Conservation (phyloP, 2,888 invertebrate species). For the Xanthia togata region DNA sequence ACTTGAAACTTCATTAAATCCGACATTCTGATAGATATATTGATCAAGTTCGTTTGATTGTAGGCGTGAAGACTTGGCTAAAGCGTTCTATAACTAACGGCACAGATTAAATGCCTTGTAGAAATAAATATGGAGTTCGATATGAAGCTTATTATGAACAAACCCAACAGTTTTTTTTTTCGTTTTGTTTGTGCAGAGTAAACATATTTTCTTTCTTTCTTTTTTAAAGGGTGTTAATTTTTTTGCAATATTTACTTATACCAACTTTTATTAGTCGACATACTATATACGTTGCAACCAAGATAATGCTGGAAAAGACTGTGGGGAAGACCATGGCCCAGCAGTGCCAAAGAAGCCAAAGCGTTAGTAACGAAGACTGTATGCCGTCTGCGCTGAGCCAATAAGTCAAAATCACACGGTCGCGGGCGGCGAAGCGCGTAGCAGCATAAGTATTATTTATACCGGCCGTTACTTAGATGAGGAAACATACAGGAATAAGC, state of each 20-base stretch:
- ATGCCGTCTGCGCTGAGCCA: conserved; percentile 67
- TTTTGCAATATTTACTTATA: not conserved
- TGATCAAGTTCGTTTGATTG: conserved; percentile 39
- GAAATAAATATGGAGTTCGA: conserved; percentile 5
- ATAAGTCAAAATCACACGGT: conserved; percentile 86
- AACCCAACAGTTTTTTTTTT: too few relatives aligned
- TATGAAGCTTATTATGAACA: not conserved
- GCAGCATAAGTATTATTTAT: conserved; percentile 81
- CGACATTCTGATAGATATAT: conserved; percentile 43
- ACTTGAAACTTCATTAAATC: conserved; percentile 53
- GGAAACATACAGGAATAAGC: conserved; percentile 61
- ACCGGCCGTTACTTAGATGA: conserved; percentile 78
- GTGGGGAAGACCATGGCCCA: not conserved
- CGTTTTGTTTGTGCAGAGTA: too few relatives aligned
- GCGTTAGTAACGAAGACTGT: conserved; percentile 13
- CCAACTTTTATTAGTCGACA: not conserved
- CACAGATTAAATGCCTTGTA: not conserved
- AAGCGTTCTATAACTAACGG: conserved; percentile 25
- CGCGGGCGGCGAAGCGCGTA: conserved; percentile 80
- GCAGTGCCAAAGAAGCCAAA: conserved; percentile 7
- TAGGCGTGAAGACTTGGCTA: conserved; percentile 24
- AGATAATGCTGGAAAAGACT: too few relatives aligned
- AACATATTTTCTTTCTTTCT: too few relatives aligned
- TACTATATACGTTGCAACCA: not conserved
- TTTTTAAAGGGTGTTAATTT: not conserved